A percentile compares a stretch with the other conserved stretches of the same genome.
These are phyloP conservation scores for Python bivittatus DNA, from an alignment of 2,113 vertebrate genomes.

Conservation along the genomic window DNA sequence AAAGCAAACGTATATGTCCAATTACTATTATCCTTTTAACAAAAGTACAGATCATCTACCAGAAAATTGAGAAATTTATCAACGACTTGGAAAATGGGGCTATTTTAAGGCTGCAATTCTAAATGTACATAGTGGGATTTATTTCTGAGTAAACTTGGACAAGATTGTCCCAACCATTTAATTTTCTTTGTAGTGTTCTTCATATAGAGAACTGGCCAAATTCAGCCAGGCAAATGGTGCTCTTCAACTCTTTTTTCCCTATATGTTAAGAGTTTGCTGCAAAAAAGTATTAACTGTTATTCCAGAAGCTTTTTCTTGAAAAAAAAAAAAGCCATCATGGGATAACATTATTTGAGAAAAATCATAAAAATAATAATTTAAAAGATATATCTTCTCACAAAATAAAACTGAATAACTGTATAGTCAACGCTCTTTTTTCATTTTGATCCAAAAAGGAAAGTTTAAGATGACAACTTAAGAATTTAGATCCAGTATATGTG, in stretches of 20 bases:
- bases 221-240: neutral
- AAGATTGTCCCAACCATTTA: neutral
- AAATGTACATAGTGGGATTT: neutral
- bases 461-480: neutral
- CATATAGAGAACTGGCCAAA: neutral
- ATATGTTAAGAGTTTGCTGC: neutral
- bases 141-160: neutral
- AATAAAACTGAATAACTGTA: neutral
- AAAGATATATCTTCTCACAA: conserved; percentile 24
- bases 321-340: neutral
- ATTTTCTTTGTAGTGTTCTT: neutral
- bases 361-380: conserved; percentile 5
- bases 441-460: conserved; percentile 23
- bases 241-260: neutral
- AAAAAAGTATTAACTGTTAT: neutral
- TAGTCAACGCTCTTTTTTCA: conserved; percentile 46
- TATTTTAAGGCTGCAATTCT: neutral
- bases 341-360: conserved; percentile 35
- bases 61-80: neutral
- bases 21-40: neutral
- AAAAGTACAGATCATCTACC: neutral
- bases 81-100: neutral
- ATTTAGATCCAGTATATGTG: neutral
- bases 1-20: neutral
- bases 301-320: neutral